phyloP scores from a whole-genome alignment of 2,113 vertebrate genomes.

The Lophotis ruficrista region DNA sequence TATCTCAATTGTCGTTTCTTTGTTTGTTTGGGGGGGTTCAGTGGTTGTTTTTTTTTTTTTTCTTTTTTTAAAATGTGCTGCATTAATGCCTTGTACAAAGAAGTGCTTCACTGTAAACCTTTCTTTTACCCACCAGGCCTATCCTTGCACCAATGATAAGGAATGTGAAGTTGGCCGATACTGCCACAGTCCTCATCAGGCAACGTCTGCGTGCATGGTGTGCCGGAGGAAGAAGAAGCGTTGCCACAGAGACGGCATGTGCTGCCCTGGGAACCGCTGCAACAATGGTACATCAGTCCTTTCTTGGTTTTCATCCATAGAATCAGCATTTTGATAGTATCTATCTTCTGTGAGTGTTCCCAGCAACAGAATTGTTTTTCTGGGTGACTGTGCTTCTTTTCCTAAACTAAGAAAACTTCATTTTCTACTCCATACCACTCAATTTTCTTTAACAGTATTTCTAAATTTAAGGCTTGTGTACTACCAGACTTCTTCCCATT shows the following conservation, averaged over 20 bases:
- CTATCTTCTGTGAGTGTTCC: background rate
- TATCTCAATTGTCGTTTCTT: background rate
- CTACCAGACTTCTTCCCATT: background rate
- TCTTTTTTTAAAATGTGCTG: background rate
- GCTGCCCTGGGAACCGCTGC: conserved; percentile 93
- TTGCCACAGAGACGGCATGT: conserved; percentile 94
- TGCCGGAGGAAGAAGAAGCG: conserved; percentile 94
- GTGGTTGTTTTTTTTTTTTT: too few species aligned
- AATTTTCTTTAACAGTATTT: background rate
- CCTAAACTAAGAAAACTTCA: background rate
- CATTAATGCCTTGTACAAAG: background rate
- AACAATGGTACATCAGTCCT: conserved; percentile 82
- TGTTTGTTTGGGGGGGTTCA: background rate
- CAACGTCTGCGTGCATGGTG: conserved; percentile 83
- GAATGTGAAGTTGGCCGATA: conserved; percentile 91
- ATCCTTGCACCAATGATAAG: conserved; percentile 92
- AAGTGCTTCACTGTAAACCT: background rate
- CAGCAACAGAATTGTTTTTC: background rate
- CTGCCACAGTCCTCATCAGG: conserved; percentile 92
- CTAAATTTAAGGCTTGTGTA: background rate
- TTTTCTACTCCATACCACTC: background rate
- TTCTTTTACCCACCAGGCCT: conserved; percentile 72
- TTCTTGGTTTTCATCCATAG: background rate
- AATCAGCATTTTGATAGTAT: background rate
- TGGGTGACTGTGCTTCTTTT: background rate